Evolutionary conservation across 2,888 invertebrate genomes (phyloP), one percentile per base, ranked within the genome.

Genomic region (Vesta saturnalis): DNA sequence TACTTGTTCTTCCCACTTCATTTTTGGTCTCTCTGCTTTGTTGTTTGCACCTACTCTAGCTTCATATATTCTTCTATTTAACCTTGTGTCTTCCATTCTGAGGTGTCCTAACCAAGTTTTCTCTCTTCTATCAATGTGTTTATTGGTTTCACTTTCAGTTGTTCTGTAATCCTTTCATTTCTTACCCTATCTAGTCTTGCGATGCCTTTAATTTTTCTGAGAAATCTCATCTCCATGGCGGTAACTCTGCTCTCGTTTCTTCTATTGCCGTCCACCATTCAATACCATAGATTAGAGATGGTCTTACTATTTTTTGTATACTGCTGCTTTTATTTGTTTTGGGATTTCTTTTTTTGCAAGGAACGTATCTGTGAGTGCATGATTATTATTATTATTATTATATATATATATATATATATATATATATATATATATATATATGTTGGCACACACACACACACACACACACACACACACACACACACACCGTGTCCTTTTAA

Each of bases 221-320:
- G n/a, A n/a, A n/a, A n/a, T n/a, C n/a, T n/a, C n/a, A n/a, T n/a
- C n/a, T n/a, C n/a, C n/a, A n/a, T n/a, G n/a, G n/a, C n/a, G n/a
- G n/a, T n/a, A 39, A 65, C 54, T 65, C 21, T 65, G 14, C 39
- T 60, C 52, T 59, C 52, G 22, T 54, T 54, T 21, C 16, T 58
- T 6, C 18, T 54, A 3, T 30, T 47, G 3, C n/a, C 5, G 55
- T 62, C 43, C 62, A 43, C 1, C 43, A 59, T 54, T 54, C 46
- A 15, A 52, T 54, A 35, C 58, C 39, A 60, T 65, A 54, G 8
- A 54, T 52, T 54, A 59, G 22, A 12, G 52, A 52, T 39, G 58
- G 59, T 39, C 39, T 65, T 39, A 65, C 64, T n/a, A 22, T 54
- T 65, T 60, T 46, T 15, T n/a, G n/a, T 30, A 14, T n/a, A n/a